These are phyloP conservation scores for Lamellibrachia satsuma DNA, from an alignment of 2,888 invertebrate species.

Conservation along the genomic window DNA sequence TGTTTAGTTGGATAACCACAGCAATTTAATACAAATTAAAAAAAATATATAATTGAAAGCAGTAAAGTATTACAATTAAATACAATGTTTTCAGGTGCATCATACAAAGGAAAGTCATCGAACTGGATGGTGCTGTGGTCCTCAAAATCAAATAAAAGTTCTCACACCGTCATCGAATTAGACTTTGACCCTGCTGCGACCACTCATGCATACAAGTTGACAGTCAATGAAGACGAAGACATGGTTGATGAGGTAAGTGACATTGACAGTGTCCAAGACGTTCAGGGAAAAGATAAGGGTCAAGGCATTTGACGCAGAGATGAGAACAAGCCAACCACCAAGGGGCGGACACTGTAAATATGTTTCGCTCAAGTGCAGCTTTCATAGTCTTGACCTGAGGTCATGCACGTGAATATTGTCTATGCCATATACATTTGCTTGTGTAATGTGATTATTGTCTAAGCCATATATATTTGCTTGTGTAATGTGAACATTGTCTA, in stretches of 20 bases:
- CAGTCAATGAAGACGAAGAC: neutral
- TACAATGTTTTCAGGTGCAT: neutral
- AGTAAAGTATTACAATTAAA: neutral
- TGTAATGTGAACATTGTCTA: too few species aligned
- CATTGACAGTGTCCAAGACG: neutral
- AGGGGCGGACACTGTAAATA: too few species aligned
- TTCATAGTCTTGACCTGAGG: too few species aligned
- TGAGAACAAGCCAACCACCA: too few species aligned
- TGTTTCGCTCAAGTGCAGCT: too few species aligned
- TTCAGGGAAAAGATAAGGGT: neutral
- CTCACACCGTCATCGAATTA: neutral
- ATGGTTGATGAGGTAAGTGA: neutral
- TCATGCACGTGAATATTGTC: too few species aligned
- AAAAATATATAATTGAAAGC: too few species aligned
- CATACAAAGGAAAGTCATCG: neutral
- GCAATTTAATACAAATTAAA: too few species aligned
- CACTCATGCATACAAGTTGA: neutral
- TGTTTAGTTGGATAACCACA: too few species aligned
- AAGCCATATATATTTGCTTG: too few species aligned
- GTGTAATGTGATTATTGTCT: too few species aligned
- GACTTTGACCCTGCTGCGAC: neutral
- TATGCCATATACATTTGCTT: too few species aligned
- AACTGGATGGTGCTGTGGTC: neutral
- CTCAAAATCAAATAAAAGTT: neutral
- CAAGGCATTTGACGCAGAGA: neutral